These are phyloP conservation scores for Epinephelus fuscoguttatus DNA, from an alignment of 2,113 vertebrate species.

Conservation along the genomic window DNA sequence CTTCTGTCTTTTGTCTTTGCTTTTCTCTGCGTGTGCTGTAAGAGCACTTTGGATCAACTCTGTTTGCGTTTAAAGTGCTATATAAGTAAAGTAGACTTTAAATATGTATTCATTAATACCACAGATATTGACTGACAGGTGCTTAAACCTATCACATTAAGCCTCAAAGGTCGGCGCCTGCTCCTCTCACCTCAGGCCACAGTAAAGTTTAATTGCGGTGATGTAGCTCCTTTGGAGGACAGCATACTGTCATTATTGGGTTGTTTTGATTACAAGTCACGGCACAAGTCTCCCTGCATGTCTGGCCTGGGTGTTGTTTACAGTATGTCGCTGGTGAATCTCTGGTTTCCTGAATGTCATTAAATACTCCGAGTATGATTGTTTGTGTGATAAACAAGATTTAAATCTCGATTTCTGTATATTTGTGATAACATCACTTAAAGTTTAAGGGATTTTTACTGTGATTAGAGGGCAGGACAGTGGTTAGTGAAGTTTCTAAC, in stretches of 20 bases:
- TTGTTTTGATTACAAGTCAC: constrained; percentile 67
- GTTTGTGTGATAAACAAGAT: background rate
- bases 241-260: constrained; percentile 61
- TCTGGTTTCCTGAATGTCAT: constrained; percentile 6
- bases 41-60: too few relatives aligned
- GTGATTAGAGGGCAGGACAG: constrained; percentile 68
- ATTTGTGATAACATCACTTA: constrained; percentile 18
- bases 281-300: constrained; percentile 12
- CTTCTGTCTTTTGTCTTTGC: too few relatives aligned
- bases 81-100: background rate
- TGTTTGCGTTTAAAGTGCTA: too few relatives aligned
- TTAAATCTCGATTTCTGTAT: constrained; percentile 24
- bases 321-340: background rate
- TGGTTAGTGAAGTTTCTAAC: constrained; percentile 68
- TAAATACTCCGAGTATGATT: background rate
- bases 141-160: constrained; percentile 27
- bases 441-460: constrained; percentile 28
- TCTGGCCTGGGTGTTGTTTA: constrained; percentile 32
- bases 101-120: background rate
- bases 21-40: too few relatives aligned
- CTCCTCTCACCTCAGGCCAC: constrained; percentile 53
- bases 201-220: constrained; percentile 29
- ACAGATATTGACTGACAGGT: constrained; percentile 39
- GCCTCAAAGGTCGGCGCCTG: constrained; percentile 31
- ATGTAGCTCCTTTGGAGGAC: constrained; percentile 42